phyloP scores from a whole-genome alignment of 2,888 invertebrate genomes.

The Azorinus chamasolen region DNA sequence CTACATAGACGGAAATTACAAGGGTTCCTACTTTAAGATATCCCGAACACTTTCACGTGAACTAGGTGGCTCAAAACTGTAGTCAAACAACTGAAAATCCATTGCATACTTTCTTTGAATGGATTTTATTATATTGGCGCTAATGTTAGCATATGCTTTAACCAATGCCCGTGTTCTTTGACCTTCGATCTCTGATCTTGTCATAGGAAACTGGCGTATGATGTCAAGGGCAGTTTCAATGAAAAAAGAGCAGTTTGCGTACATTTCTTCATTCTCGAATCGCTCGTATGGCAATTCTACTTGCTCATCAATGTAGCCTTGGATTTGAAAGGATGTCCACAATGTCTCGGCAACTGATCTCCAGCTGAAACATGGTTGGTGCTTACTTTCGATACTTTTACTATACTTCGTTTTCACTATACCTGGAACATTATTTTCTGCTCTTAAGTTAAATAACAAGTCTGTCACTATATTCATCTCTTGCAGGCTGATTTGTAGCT shows the following conservation, averaged over 20 bases:
- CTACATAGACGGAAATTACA: no score
- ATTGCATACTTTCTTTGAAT: constrained; percentile 8
- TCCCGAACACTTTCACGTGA: no score
- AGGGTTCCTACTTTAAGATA: no score
- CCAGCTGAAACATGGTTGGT: no score
- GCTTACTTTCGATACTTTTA: no score
- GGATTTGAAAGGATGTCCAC: constrained; percentile 21
- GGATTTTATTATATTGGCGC: background rate
- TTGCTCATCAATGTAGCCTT: constrained; percentile 6
- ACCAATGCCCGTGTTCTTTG: constrained; percentile 10
- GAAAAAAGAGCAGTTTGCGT: background rate
- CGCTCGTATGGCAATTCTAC: background rate
- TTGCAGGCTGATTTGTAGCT: no score
- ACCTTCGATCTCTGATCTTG: background rate
- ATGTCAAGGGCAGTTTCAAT: background rate
- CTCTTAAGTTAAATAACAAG: no score
- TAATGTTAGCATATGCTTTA: background rate
- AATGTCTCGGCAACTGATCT: background rate
- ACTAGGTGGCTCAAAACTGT: background rate
- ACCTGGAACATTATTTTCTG: no score
- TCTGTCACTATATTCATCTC: no score
- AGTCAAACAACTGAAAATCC: constrained; percentile 28
- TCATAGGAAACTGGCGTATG: background rate
- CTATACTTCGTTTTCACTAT: no score
- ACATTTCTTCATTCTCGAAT: background rate